Evolutionary conservation across 1,140 invertebrate genomes (phyloP).

Genomic region (Aplysia californica): DNA sequence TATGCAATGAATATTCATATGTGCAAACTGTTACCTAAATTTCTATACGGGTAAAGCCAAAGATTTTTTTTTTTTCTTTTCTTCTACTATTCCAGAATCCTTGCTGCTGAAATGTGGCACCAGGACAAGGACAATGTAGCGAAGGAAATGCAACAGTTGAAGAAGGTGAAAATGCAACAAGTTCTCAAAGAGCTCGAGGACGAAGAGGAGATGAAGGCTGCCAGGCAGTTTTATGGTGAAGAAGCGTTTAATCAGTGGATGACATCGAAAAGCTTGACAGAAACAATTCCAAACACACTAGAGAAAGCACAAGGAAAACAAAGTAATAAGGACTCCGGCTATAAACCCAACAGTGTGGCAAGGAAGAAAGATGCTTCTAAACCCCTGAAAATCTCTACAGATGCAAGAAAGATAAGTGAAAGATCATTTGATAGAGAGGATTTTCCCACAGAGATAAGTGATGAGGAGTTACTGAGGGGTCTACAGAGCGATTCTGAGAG

Average conservation of each 20-base stretch:
- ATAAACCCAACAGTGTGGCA: slow-evolving; percentile 42
- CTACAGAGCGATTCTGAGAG: slow-evolving; percentile 4
- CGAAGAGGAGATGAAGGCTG: slow-evolving; percentile 49
- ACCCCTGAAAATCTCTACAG: slow-evolving; percentile 22
- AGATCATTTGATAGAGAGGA: slow-evolving; percentile 29
- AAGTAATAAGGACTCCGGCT: slow-evolving; percentile 21
- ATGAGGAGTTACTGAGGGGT: neutral
- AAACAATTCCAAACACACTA: neutral
- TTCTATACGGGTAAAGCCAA: no score
- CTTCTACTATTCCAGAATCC: slow-evolving; percentile 47
- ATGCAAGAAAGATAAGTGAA: slow-evolving; percentile 15
- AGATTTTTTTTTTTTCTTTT: neutral
- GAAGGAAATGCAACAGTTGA: slow-evolving; percentile 59
- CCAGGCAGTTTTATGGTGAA: slow-evolving; percentile 52
- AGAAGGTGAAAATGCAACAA: slow-evolving; percentile 62
- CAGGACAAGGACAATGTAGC: slow-evolving; percentile 62
- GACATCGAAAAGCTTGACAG: slow-evolving; percentile 19
- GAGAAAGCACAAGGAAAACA: neutral
- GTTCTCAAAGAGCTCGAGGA: slow-evolving; percentile 56
- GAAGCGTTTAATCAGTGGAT: slow-evolving; percentile 58
- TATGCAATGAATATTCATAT: no score
- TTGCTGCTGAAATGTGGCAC: slow-evolving; percentile 65
- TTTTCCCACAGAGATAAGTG: slow-evolving; percentile 6
- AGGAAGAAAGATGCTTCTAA: neutral
- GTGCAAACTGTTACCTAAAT: no score